Conservation (phyloP, 2,888 invertebrate genomes). For the Allacma fusca region DNA sequence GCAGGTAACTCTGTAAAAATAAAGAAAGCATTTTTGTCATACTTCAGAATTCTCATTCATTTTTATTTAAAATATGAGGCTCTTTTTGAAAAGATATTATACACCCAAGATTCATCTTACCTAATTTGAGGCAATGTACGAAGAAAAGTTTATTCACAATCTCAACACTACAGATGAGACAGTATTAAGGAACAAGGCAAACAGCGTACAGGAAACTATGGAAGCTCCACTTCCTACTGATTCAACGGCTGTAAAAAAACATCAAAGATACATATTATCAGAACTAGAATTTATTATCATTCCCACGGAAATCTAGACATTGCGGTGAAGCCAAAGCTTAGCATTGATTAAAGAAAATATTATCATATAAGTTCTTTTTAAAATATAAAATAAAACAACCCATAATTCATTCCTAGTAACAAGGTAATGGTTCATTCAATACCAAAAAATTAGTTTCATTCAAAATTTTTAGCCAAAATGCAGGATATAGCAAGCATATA, state of each 20-base stretch:
- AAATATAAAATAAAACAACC: too few species aligned
- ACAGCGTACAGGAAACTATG: background rate
- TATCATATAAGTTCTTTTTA: too few species aligned
- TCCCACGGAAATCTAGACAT: too few species aligned
- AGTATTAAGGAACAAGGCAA: constrained; percentile 32
- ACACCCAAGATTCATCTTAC: background rate
- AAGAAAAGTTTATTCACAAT: constrained; percentile 21
- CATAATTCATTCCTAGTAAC: too few species aligned
- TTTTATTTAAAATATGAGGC: too few species aligned
- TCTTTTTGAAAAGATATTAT: too few species aligned
- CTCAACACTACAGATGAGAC: background rate
- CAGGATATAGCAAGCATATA: background rate
- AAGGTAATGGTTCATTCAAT: too few species aligned
- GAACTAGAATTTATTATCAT: background rate
- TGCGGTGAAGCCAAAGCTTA: too few species aligned
- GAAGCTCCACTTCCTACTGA: constrained; percentile 21
- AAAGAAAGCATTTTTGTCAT: background rate
- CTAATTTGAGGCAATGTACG: constrained; percentile 34
- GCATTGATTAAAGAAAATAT: too few species aligned
- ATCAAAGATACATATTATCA: background rate
- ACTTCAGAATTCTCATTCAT: too few species aligned
- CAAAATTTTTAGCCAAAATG: background rate
- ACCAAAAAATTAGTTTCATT: too few species aligned
- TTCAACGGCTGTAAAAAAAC: constrained; percentile 22
- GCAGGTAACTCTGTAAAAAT: constrained; percentile 12